phyloP scores from a whole-genome alignment of 1,140 invertebrate species.

The Trachymyrmex cornetzi region DNA sequence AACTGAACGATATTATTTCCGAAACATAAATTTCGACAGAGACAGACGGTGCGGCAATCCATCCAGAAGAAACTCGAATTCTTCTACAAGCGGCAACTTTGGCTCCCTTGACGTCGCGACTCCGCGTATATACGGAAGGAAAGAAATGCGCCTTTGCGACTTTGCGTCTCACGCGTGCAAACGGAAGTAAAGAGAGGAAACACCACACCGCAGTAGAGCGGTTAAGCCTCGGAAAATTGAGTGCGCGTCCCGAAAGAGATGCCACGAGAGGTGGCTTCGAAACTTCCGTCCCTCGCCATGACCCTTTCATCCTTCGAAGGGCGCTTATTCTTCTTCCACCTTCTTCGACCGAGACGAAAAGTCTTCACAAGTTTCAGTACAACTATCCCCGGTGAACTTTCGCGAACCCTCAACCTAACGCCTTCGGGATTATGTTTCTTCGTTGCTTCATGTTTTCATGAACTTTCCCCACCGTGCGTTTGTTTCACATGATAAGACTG shows the following conservation, averaged over 20 bases:
- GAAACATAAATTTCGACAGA: slow-evolving; percentile 48
- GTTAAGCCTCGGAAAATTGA: slow-evolving; percentile 85
- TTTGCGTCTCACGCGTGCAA: slow-evolving; percentile 67
- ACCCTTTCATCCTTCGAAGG: slow-evolving; percentile 14
- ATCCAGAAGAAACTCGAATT: slow-evolving; percentile 56
- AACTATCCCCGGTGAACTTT: slow-evolving; percentile 31
- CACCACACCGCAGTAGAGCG: slow-evolving; percentile 50
- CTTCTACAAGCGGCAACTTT: slow-evolving; percentile 10
- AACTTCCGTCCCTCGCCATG: slow-evolving; percentile 13
- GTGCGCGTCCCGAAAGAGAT: slow-evolving; percentile 76
- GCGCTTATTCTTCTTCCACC: slow-evolving; percentile 28
- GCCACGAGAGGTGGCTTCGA: slow-evolving; percentile 33
- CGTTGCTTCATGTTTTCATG: slow-evolving; percentile 14
- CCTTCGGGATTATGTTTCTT: slow-evolving; percentile 33
- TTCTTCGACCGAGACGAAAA: slow-evolving; percentile 31
- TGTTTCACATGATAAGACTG: neutral
- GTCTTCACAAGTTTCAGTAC: slow-evolving; percentile 58
- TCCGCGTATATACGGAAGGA: slow-evolving; percentile 2
- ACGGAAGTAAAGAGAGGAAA: slow-evolving; percentile 67
- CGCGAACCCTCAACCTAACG: slow-evolving; percentile 19
- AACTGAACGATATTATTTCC: slow-evolving; percentile 55
- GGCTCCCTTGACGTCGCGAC: neutral
- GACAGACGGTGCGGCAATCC: slow-evolving; percentile 13
- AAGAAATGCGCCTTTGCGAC: slow-evolving; percentile 60
- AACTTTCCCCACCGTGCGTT: slow-evolving; percentile 11